phyloP scores from a whole-genome alignment of 2,888 invertebrate species.

The Odontocerum albicorne region DNA sequence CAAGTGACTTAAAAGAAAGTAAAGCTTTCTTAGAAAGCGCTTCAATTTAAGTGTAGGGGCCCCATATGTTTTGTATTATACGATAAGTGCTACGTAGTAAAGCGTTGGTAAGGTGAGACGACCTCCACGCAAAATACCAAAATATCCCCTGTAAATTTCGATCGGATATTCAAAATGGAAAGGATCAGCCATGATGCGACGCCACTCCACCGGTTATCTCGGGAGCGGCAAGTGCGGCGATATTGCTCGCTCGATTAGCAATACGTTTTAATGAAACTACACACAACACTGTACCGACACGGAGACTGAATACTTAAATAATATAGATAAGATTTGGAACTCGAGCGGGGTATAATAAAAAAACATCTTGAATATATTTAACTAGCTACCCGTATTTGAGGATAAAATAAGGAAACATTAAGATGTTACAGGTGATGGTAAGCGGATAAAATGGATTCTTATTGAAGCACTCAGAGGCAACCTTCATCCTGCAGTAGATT shows the following conservation, averaged over 20 bases:
- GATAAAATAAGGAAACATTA: neutral
- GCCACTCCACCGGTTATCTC: neutral
- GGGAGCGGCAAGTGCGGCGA: slow-evolving; percentile 1
- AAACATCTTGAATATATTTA: neutral
- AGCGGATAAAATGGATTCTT: too few relatives aligned
- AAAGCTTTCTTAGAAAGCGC: neutral
- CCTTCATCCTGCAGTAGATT: too few relatives aligned
- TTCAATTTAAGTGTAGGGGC: neutral
- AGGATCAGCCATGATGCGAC: neutral
- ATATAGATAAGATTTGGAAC: slow-evolving; percentile 6
- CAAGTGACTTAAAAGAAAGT: too few relatives aligned
- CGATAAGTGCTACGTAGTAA: neutral
- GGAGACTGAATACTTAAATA: neutral
- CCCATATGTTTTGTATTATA: too few relatives aligned
- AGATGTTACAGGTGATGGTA: neutral
- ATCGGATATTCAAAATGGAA: slow-evolving; percentile 7
- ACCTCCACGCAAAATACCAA: neutral
- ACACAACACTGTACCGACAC: neutral
- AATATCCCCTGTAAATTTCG: neutral
- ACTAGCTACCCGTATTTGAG: neutral
- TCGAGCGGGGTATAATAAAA: too few relatives aligned
- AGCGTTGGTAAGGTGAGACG: neutral
- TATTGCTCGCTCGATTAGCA: slow-evolving; percentile 12
- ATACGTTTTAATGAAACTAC: slow-evolving; percentile 12
- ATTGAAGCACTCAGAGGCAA: too few relatives aligned